Percentiles rank a stretch among this genome's conserved stretches.
phyloP scores from a whole-genome alignment of 2,113 vertebrate species.

The Oncorhynchus keta region DNA sequence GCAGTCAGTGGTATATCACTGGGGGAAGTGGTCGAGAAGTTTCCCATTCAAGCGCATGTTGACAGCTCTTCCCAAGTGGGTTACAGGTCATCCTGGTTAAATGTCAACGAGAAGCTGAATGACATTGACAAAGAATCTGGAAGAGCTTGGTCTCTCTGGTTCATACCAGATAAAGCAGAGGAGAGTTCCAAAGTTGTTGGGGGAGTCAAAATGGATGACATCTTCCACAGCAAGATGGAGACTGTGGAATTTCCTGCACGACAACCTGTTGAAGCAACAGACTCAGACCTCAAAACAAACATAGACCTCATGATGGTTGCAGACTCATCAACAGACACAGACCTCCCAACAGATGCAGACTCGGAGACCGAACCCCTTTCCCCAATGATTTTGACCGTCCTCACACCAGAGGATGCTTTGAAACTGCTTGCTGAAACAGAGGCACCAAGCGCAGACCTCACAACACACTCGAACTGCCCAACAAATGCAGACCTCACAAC shows the following conservation, averaged over 20 bases:
- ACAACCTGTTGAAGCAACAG: background rate
- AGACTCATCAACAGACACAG: background rate
- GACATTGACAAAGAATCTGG: background rate
- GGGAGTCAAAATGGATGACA: background rate
- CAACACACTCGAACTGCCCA: background rate
- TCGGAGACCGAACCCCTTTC: too few relatives aligned
- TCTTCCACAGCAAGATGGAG: background rate
- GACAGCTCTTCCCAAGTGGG: background rate
- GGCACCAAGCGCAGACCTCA: too few relatives aligned
- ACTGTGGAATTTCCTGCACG: background rate
- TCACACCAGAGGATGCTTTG: too few relatives aligned
- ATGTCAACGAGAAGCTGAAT: slow-evolving; percentile 4
- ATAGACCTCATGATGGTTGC: too few relatives aligned
- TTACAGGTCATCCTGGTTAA: background rate
- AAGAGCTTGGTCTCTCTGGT: background rate
- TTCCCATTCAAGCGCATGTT: background rate
- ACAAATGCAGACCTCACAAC: background rate
- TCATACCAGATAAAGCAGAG: background rate
- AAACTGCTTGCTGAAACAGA: too few relatives aligned
- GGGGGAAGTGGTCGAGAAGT: background rate
- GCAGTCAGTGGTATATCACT: background rate
- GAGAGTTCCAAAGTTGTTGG: background rate
- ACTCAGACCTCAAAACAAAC: too few relatives aligned
- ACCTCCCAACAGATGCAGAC: too few relatives aligned
- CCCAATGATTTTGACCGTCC: too few relatives aligned